Evolutionary conservation across 2,888 invertebrate genomes (phyloP).

Genomic region (Heliconius erato): DNA sequence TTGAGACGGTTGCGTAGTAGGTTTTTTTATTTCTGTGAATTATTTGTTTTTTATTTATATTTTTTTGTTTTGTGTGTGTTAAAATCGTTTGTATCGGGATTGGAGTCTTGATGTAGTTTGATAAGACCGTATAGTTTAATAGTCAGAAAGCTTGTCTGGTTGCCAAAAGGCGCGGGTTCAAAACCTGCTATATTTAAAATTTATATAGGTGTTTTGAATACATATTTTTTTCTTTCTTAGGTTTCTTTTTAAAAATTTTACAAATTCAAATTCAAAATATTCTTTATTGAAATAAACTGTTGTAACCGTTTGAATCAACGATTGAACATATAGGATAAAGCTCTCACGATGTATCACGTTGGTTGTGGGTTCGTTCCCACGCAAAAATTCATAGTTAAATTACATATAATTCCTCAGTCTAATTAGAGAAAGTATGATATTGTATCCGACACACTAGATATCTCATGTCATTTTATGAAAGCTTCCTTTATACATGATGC

Average conservation of each 20-base stretch:
- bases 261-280: too few relatives aligned
- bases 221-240: too few relatives aligned
- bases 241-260: too few relatives aligned
- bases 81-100: background rate
- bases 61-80: background rate
- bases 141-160: background rate
- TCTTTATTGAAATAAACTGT: too few relatives aligned
- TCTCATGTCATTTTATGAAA: background rate
- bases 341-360: too few relatives aligned
- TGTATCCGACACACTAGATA: background rate
- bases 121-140: background rate
- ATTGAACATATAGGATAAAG: too few relatives aligned
- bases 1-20: background rate
- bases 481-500: slow-evolving; percentile 14
- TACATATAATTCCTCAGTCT: too few relatives aligned
- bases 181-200: background rate
- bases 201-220: too few relatives aligned
- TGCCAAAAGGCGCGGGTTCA: background rate
- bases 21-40: background rate
- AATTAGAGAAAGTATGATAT: background rate
- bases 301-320: too few relatives aligned
- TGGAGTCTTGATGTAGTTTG: too few relatives aligned
- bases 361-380: background rate
- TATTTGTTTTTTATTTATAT: background rate
- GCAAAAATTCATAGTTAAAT: background rate